These are phyloP conservation scores for Spheniscus mendiculus DNA, from an alignment of 2,113 vertebrate species.

Conservation along the genomic window DNA sequence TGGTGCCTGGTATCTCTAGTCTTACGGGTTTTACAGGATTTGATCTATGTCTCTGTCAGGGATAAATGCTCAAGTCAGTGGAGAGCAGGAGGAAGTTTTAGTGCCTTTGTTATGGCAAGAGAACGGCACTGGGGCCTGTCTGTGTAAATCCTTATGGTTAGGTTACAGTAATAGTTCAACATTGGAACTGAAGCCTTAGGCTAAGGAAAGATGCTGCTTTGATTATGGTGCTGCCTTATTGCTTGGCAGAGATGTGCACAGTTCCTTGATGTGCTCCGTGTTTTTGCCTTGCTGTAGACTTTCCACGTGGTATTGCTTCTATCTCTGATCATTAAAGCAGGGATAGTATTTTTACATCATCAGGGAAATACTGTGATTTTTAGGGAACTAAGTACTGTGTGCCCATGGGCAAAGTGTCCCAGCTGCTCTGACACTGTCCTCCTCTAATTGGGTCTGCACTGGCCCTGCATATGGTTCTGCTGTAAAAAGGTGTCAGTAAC, in stretches of 20 bases:
- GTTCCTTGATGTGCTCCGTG: neutral
- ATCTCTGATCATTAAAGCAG: neutral
- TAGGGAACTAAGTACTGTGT: neutral
- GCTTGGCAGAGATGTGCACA: neutral
- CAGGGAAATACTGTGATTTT: neutral
- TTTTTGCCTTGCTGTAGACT: neutral
- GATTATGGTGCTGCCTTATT: neutral
- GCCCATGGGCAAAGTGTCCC: neutral
- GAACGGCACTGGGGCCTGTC: neutral
- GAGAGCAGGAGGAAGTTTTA: neutral
- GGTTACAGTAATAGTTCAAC: neutral
- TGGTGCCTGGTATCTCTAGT: neutral
- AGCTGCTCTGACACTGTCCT: neutral
- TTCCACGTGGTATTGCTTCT: neutral
- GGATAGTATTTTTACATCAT: neutral
- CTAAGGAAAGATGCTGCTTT: neutral
- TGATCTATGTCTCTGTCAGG: neutral
- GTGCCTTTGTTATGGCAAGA: neutral
- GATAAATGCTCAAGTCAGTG: neutral
- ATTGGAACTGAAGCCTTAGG: neutral
- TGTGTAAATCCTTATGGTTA: neutral
- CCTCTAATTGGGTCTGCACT: rapidly evolving
- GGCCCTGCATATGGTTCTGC: neutral
- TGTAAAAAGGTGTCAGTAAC: neutral
- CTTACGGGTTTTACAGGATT: neutral